Evolutionary conservation across 2,113 vertebrate genomes (phyloP).

Genomic region (Xiphias gladius): DNA sequence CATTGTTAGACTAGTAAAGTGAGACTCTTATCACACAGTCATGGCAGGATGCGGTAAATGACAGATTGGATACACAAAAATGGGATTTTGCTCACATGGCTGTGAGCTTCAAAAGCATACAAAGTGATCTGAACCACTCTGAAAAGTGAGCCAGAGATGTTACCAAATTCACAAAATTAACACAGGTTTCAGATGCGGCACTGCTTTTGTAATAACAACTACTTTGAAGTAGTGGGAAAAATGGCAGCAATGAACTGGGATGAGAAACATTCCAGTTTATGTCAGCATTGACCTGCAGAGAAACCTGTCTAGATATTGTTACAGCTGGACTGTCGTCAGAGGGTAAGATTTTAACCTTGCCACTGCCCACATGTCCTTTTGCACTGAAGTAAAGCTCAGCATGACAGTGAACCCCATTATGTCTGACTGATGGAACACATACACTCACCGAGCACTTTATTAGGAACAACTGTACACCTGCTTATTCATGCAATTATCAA

Average conservation of each 20-base stretch:
- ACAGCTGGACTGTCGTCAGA: not conserved
- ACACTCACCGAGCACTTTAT: not conserved
- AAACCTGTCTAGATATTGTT: not conserved
- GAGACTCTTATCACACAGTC: slow-evolving; percentile 10
- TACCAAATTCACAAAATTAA: not conserved
- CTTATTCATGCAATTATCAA: not conserved
- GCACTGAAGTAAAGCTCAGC: too few species aligned
- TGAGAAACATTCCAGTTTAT: not conserved
- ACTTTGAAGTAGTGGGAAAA: not conserved
- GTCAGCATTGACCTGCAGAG: not conserved
- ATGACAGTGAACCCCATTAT: not conserved
- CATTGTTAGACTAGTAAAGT: slow-evolving; percentile 17
- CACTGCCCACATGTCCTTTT: not conserved
- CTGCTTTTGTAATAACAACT: not conserved
- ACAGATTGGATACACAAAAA: not conserved
- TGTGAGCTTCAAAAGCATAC: not conserved
- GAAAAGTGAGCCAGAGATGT: not conserved
- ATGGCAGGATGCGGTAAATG: not conserved
- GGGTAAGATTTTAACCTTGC: not conserved
- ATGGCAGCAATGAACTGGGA: not conserved
- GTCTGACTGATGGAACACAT: not conserved
- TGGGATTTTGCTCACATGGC: slow-evolving; percentile 9
- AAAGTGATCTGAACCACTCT: not conserved
- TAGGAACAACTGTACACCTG: not conserved
- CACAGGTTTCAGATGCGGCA: not conserved